These are phyloP conservation scores for Leguminivora glycinivorella DNA, from an alignment of 1,140 invertebrate species.

Conservation along the genomic window DNA sequence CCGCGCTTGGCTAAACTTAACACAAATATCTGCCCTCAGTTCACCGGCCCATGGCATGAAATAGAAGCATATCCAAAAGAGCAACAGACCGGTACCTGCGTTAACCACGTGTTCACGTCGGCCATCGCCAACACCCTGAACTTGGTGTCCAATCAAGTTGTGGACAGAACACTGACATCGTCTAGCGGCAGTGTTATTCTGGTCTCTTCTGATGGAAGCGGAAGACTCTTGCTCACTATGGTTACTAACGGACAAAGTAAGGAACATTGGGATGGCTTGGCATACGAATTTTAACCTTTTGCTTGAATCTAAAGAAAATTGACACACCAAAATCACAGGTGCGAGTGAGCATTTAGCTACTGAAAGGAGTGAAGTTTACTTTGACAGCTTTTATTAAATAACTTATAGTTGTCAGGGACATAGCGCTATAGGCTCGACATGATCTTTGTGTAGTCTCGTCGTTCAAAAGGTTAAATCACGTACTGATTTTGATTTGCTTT, in stretches of 20 bases:
- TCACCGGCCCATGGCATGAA: constrained; percentile 58
- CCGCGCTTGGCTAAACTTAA: no score
- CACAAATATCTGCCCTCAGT: constrained; percentile 39
- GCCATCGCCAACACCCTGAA: constrained; percentile 35
- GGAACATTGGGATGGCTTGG: neutral
- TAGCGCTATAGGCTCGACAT: no score
- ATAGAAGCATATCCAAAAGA: constrained; percentile 58
- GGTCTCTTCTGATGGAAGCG: constrained; percentile 8
- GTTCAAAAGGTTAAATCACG: no score
- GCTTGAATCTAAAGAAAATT: no score
- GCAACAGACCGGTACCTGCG: constrained; percentile 51
- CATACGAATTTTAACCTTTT: no score
- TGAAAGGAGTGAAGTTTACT: no score
- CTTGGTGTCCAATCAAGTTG: constrained; percentile 44
- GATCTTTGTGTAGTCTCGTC: no score
- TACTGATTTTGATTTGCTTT: no score
- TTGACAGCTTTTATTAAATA: no score
- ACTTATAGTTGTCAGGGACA: no score
- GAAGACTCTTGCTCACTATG: neutral
- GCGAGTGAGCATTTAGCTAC: no score
- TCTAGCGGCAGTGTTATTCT: constrained; percentile 28
- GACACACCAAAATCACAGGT: no score
- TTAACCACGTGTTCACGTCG: constrained; percentile 49
- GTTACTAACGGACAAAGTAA: neutral
- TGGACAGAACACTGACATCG: constrained; percentile 34